A percentile compares a stretch with the other conserved stretches of the same genome.
phyloP scores from a whole-genome alignment of 2,888 invertebrate genomes.

The Acleris literana region DNA sequence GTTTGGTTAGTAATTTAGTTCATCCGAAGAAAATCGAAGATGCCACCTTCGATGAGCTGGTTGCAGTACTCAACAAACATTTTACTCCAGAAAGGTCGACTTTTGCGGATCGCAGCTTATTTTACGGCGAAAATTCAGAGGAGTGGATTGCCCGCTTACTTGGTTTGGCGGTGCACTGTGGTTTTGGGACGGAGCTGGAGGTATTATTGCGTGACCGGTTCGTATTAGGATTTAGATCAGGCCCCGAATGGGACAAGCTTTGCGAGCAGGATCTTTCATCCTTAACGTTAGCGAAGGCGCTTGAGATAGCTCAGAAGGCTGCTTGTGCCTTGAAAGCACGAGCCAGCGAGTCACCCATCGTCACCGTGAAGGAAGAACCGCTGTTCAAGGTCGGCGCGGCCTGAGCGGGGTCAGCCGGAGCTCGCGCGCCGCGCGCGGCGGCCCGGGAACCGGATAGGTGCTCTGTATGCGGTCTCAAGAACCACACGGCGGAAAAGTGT shows the following conservation, averaged over 20 bases:
- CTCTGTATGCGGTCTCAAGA: constrained; percentile 37
- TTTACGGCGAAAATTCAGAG: too few species aligned
- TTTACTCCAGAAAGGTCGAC: too few species aligned
- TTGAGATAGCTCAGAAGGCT: too few species aligned
- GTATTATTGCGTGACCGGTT: constrained; percentile 31
- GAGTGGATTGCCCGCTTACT: constrained; percentile 31
- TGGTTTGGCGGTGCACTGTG: constrained; percentile 32
- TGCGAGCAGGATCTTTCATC: constrained; percentile 14
- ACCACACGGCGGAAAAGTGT: constrained; percentile 28
- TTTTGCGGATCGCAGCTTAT: too few species aligned
- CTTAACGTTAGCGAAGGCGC: constrained; percentile 27
- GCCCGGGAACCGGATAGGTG: neutral
- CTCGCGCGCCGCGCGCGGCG: neutral
- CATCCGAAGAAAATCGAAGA: too few species aligned
- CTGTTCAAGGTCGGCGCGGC: too few species aligned
- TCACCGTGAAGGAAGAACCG: too few species aligned
- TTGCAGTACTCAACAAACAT: too few species aligned
- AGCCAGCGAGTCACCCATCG: too few species aligned
- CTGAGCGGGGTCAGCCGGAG: neutral
- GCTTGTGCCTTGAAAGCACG: too few species aligned
- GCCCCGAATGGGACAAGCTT: constrained; percentile 24
- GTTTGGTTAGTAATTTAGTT: too few species aligned
- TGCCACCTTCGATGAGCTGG: too few species aligned
- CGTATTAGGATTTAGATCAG: constrained; percentile 27
- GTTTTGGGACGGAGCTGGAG: constrained; percentile 28